Evolutionary conservation across 2,888 invertebrate species (phyloP).

Genomic region (Blastobasis adustella): DNA sequence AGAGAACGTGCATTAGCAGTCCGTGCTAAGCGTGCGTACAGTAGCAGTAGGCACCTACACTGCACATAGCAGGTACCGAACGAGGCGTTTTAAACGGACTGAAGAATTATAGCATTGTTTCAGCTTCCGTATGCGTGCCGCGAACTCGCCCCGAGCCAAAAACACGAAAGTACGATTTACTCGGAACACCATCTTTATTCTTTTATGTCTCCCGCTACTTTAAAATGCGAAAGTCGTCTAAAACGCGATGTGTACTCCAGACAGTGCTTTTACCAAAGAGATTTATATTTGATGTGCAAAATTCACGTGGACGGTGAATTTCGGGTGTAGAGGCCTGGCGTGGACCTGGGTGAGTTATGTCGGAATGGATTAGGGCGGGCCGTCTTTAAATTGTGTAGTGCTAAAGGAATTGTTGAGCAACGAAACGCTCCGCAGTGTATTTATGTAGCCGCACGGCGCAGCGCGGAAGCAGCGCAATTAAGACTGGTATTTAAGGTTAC

Average conservation of each 20-base stretch:
- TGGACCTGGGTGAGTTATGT: background rate
- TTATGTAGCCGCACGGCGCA: slow-evolving; percentile 55
- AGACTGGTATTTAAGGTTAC: slow-evolving; percentile 72
- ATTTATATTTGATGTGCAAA: slow-evolving; percentile 25
- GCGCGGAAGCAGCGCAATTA: slow-evolving; percentile 72
- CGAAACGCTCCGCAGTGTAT: slow-evolving; percentile 59
- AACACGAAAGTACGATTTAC: slow-evolving; percentile 45
- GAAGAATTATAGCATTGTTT: slow-evolving; percentile 42
- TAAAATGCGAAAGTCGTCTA: slow-evolving; percentile 34
- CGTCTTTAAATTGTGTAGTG: slow-evolving; percentile 14
- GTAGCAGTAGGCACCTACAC: too few species aligned
- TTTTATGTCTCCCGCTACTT: slow-evolving; percentile 30
- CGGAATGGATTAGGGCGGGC: background rate
- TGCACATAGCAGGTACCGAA: too few species aligned
- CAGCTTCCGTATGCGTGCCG: slow-evolving; percentile 45
- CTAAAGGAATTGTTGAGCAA: slow-evolving; percentile 57
- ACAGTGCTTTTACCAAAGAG: slow-evolving; percentile 28
- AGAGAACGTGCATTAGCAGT: too few species aligned
- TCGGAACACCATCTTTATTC: slow-evolving; percentile 28
- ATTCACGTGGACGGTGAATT: slow-evolving; percentile 6
- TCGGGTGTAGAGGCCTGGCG: background rate
- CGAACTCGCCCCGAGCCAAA: slow-evolving; percentile 36
- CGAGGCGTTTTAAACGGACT: slow-evolving; percentile 22
- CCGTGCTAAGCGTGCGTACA: too few species aligned
- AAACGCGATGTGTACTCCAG: slow-evolving; percentile 31